Percentiles rank a stretch among this genome's conserved stretches.
Conservation (phyloP, 2,113 vertebrate genomes). For the Oncorhynchus gorbuscha region DNA sequence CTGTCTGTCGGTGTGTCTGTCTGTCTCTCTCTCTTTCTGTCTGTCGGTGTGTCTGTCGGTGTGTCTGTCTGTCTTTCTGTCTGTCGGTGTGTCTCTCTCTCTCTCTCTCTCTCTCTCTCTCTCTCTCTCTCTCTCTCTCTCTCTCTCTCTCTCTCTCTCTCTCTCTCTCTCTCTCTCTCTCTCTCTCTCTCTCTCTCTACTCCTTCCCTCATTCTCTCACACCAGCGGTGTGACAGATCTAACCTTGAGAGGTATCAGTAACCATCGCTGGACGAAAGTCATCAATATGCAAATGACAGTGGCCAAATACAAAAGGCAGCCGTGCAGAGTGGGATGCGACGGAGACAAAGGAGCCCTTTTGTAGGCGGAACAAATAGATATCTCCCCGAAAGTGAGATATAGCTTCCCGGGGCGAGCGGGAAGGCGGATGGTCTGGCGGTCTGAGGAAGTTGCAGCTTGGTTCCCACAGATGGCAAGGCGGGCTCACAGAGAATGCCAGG, state of each 20-base stretch:
- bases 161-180: too few species aligned
- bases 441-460: not conserved
- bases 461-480: too few species aligned
- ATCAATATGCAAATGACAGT: slow-evolving; percentile 66
- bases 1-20: too few species aligned
- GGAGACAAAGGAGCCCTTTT: slow-evolving; percentile 54
- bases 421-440: not conserved
- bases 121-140: too few species aligned
- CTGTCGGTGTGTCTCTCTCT: too few species aligned
- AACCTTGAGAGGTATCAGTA: slow-evolving; percentile 57
- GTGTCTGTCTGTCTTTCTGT: too few species aligned
- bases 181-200: not conserved
- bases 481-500: too few species aligned
- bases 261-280: slow-evolving; percentile 30
- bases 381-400: slow-evolving; percentile 49
- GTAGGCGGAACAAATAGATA: slow-evolving; percentile 61
- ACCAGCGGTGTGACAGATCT: slow-evolving; percentile 27
- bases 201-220: slow-evolving; percentile 6
- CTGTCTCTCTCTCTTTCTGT: too few species aligned
- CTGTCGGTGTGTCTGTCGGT: too few species aligned
- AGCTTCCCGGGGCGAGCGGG: not conserved
- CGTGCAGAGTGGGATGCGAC: slow-evolving; percentile 37
- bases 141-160: too few species aligned
- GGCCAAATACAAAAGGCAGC: slow-evolving; percentile 47
- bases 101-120: too few species aligned